Conservation (phyloP, 2,113 vertebrate species). For the Grus americana region DNA sequence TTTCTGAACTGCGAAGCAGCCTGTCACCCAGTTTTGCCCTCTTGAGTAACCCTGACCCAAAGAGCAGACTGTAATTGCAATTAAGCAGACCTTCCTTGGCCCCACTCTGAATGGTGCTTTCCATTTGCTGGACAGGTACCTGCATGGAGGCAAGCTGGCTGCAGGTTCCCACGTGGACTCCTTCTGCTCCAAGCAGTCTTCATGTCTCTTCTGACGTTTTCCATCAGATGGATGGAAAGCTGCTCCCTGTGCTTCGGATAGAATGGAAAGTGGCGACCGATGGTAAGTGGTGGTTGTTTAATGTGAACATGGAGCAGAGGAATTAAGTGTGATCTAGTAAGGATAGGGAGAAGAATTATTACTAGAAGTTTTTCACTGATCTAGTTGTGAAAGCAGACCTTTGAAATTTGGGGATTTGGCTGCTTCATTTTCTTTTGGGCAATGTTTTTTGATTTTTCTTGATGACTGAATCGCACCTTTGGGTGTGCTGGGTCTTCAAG, state of each 20-base stretch:
- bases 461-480: not conserved
- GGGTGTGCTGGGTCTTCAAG: not conserved
- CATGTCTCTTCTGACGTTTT: slow-evolving; percentile 20
- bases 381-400: not conserved
- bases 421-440: not conserved
- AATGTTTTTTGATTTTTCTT: not conserved
- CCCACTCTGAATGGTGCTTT: not conserved
- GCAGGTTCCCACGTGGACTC: slow-evolving; percentile 56
- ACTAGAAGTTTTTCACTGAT: not conserved
- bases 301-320: not conserved
- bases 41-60: not conserved
- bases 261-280: slow-evolving; percentile 75
- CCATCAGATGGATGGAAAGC: slow-evolving; percentile 12
- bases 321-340: not conserved
- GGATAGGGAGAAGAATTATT: not conserved
- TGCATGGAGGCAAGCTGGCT: slow-evolving; percentile 77
- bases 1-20: not conserved
- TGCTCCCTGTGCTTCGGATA: slow-evolving; percentile 67
- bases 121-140: slow-evolving; percentile 62
- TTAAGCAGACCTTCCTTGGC: not conserved
- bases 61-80: not conserved
- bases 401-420: not conserved
- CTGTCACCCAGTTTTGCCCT: not conserved
- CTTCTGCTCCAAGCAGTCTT: slow-evolving; percentile 73
- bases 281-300: slow-evolving; percentile 50